Evolutionary conservation across 1,140 invertebrate species (phyloP), one percentile per base, ranked within the genome.

Genomic region (Drosophila fuyamai): DNA sequence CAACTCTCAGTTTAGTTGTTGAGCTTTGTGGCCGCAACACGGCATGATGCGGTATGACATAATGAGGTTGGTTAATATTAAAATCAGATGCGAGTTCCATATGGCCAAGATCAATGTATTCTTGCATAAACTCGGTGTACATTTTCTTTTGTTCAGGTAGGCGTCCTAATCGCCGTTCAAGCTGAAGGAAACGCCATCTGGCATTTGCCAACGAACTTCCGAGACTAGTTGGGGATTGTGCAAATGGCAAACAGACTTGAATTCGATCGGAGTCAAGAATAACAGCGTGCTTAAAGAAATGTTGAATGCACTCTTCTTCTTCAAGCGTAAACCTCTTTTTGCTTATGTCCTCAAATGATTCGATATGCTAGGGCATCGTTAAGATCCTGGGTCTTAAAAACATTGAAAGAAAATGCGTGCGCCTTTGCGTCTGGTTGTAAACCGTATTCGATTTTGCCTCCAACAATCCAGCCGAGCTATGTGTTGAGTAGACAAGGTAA

Each of bases 261-360:
- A 43, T 43, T 43, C 41, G 41, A 43, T 7, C 41, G 41, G 5
- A 16, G 41, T 43, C 41, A 43, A 43, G 41, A 43, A 43, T 43
- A 43, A 8, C 14, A 16, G 12, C 41, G 41, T 7, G 41, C 41
- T 16, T 43, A 43, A 43, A 43, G 41, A 43, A 43, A 43, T 43
- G 5, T 43, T 43, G 41, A 43, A 16, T 16, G 41, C 41, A 43
- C 14, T 43, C 41, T 43, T 43, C 41, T 16, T 43, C 41, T 43
- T 43, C 41, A 43, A 43, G n/a, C n/a, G 41, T 43, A 43, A 40
- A 16, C n/a, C n/a, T 43, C 1, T 43, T 43, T 43, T 14, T 43
- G 41, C 41, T 43, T 8, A n/a, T 43, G n/a, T 43, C 41, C 41
- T 43, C n/a, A 43, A 43, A 43, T 16, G n/a, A 43, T 43, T 43